A percentile compares a stretch with the other conserved stretches of the same genome.
phyloP scores from a whole-genome alignment of 2,113 vertebrate species.

The Paratilapia polleni region DNA sequence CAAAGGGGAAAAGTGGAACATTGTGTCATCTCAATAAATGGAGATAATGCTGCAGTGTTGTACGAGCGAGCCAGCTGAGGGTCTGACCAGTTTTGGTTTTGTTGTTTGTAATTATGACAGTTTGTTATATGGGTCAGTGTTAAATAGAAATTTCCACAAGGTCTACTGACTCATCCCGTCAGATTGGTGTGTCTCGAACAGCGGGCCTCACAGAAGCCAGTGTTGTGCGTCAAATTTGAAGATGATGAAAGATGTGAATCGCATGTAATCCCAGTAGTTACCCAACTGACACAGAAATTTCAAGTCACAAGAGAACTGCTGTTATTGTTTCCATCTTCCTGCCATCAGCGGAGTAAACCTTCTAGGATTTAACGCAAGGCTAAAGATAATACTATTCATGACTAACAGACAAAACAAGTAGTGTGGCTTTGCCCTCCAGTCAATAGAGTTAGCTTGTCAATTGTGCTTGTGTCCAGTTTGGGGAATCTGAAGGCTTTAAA shows the following conservation, averaged over 20 bases:
- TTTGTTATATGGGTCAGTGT: conserved; percentile 49
- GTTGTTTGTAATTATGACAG: background rate
- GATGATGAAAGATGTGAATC: background rate
- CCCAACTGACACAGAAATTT: conserved; percentile 5
- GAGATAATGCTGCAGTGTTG: background rate
- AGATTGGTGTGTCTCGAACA: conserved; percentile 22
- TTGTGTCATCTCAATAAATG: background rate
- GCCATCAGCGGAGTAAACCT: no score
- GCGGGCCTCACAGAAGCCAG: background rate
- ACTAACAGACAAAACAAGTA: no score
- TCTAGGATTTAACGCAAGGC: no score
- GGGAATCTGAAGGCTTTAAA: no score
- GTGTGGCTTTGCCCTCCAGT: no score
- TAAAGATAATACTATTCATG: no score
- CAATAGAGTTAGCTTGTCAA: no score
- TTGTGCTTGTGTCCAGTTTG: no score
- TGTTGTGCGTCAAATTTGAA: background rate
- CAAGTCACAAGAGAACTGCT: background rate
- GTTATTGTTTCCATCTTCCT: background rate
- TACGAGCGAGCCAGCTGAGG: background rate
- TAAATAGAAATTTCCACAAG: background rate
- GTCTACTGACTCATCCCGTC: conserved; percentile 28
- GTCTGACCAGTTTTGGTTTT: background rate
- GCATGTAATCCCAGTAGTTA: background rate
- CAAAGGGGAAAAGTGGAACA: background rate